phyloP scores from a whole-genome alignment of 2,797 vertebrate genomes.

The Micropoecilia bifurca region DNA sequence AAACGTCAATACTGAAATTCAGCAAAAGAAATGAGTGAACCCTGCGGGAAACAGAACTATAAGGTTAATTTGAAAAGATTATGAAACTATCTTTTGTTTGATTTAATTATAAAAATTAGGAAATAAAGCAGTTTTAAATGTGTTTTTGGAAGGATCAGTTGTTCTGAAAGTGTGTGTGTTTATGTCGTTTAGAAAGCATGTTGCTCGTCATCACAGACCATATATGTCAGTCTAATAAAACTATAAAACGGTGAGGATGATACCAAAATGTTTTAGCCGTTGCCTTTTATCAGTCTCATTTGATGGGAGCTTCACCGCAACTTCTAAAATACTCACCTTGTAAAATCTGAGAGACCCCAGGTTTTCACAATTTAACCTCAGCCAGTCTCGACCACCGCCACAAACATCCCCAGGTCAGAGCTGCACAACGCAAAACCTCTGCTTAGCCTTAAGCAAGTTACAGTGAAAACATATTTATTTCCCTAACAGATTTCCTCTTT shows the following conservation, averaged over 20 bases:
- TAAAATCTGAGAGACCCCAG: constrained; percentile 17
- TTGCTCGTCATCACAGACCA: constrained; percentile 16
- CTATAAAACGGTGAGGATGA: neutral
- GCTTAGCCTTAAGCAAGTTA: neutral
- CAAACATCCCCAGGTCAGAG: constrained; percentile 13
- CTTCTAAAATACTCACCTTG: neutral
- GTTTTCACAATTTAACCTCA: constrained; percentile 52
- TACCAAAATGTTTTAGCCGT: neutral
- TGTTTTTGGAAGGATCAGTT: neutral
- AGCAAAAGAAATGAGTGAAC: constrained; percentile 24
- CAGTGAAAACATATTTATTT: neutral
- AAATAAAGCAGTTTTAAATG: neutral
- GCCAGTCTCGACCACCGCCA: constrained; percentile 13
- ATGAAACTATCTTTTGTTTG: neutral
- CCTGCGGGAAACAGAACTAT: constrained; percentile 7
- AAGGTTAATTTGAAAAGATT: constrained; percentile 14
- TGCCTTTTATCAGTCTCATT: constrained; percentile 17
- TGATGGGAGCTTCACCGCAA: constrained; percentile 5
- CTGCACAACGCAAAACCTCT: neutral
- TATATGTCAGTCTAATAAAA: constrained; percentile 47
- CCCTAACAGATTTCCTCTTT: neutral
- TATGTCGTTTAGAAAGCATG: neutral
- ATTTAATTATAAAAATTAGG: neutral
- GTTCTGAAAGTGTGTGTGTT: neutral
- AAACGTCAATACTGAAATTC: constrained; percentile 49